Conservation (phyloP, 2,113 vertebrate species). For the Corvus moneduloides region DNA sequence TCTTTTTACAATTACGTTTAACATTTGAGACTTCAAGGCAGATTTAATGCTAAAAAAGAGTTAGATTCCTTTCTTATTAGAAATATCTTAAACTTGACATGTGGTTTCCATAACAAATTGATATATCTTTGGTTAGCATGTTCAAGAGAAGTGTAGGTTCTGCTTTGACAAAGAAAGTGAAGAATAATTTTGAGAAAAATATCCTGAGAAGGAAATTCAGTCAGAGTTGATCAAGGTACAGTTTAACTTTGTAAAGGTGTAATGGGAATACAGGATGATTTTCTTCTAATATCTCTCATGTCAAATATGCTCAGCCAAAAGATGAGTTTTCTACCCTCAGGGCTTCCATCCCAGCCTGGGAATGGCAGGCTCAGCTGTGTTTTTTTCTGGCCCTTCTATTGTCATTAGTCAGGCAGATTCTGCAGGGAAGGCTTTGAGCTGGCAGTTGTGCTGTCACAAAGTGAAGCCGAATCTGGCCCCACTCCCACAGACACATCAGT, state of each 20-base stretch:
- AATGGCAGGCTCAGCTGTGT: background rate
- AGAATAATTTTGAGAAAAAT: background rate
- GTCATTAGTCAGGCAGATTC: background rate
- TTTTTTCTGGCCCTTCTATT: background rate
- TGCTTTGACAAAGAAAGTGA: background rate
- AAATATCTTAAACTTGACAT: background rate
- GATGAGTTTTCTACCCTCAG: background rate
- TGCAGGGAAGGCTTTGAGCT: background rate
- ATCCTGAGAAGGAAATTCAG: background rate
- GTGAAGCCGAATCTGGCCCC: background rate
- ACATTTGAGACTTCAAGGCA: background rate
- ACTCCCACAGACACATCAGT: background rate
- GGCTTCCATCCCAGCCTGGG: background rate
- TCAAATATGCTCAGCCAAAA: background rate
- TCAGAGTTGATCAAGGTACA: background rate
- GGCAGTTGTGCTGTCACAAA: background rate
- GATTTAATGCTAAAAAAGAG: background rate
- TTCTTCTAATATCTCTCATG: background rate
- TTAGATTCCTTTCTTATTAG: background rate
- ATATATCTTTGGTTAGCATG: background rate
- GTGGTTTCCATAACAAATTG: background rate
- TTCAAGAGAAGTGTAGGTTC: background rate
- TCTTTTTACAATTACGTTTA: constrained; percentile 6
- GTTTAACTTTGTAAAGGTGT: background rate
- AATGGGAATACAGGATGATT: background rate